These are phyloP conservation scores for Amphipyra tragopoginis DNA, from an alignment of 2,888 invertebrate genomes.

Conservation along the genomic window DNA sequence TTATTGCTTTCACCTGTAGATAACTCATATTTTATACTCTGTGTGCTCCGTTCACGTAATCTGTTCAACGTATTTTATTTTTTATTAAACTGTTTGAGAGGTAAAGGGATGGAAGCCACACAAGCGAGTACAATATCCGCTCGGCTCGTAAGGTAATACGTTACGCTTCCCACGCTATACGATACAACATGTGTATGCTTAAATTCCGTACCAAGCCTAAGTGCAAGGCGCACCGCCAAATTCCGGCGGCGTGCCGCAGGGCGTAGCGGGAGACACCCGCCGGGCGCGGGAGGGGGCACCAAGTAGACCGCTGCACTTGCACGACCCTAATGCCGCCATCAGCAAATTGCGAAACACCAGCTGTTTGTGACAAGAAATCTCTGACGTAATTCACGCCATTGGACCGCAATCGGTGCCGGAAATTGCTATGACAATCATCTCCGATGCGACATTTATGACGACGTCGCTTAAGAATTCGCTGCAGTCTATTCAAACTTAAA, in stretches of 20 bases:
- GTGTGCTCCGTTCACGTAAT: slow-evolving; percentile 14
- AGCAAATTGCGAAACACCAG: slow-evolving; percentile 89
- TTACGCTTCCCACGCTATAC: slow-evolving; percentile 62
- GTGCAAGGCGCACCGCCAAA: slow-evolving; percentile 86
- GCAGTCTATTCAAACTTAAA: slow-evolving; percentile 45
- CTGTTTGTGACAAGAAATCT: slow-evolving; percentile 85
- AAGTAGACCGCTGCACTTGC: slow-evolving; percentile 81
- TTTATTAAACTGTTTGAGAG: slow-evolving; percentile 50
- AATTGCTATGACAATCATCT: slow-evolving; percentile 76
- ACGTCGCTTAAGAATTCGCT: slow-evolving; percentile 40
- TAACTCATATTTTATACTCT: neutral
- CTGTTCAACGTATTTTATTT: slow-evolving; percentile 35
- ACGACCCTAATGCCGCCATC: slow-evolving; percentile 87
- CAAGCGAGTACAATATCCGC: slow-evolving; percentile 53
- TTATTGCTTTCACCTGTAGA: slow-evolving; percentile 7
- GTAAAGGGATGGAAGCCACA: slow-evolving; percentile 36
- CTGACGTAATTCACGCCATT: slow-evolving; percentile 82
- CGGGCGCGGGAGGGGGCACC: slow-evolving; percentile 56
- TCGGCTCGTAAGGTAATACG: slow-evolving; percentile 65
- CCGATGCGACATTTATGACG: slow-evolving; percentile 63
- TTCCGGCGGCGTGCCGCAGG: slow-evolving; percentile 83
- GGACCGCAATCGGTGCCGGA: slow-evolving; percentile 75
- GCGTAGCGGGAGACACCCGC: slow-evolving; percentile 60
- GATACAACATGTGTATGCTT: slow-evolving; percentile 64
- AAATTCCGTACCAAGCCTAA: slow-evolving; percentile 74